phyloP scores from a whole-genome alignment of 2,888 invertebrate species.

The Chydorus sphaericus region DNA sequence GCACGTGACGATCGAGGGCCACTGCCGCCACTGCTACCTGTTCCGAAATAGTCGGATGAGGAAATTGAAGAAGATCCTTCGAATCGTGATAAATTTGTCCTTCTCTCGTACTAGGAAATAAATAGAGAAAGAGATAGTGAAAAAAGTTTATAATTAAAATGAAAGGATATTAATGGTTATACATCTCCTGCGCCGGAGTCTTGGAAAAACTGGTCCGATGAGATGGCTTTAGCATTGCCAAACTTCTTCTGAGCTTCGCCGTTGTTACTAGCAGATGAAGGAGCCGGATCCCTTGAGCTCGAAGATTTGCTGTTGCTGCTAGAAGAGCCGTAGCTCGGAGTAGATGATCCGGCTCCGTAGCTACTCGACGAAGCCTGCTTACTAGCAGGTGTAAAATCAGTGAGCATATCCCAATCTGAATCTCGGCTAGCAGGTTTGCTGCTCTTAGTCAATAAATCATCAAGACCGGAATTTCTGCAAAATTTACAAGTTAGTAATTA shows the following conservation, averaged over 20 bases:
- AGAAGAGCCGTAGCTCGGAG: constrained; percentile 12
- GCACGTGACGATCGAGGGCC: constrained; percentile 8
- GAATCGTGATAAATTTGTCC: constrained; percentile 52
- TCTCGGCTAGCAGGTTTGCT: not conserved
- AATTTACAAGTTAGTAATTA: not conserved
- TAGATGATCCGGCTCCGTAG: constrained; percentile 7
- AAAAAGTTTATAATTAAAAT: not conserved
- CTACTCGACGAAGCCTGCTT: not conserved
- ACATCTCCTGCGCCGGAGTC: constrained; percentile 45
- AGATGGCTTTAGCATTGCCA: constrained; percentile 92
- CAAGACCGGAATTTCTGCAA: not conserved
- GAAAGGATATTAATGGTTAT: constrained; percentile 9
- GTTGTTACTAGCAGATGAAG: constrained; percentile 30
- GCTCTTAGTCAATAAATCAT: not conserved
- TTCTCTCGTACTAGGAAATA: constrained; percentile 34
- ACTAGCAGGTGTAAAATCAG: not conserved
- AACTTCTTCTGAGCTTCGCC: constrained; percentile 88
- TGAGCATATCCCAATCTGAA: constrained; percentile 8
- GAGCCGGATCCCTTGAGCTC: not conserved
- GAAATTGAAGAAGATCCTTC: constrained; percentile 91
- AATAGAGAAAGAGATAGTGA: not conserved
- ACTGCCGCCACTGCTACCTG: constrained; percentile 22
- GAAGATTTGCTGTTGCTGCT: constrained; percentile 16
- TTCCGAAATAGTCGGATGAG: constrained; percentile 85
- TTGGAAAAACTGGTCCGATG: constrained; percentile 91